A percentile compares a stretch with the other conserved stretches of the same genome.
Evolutionary conservation across 1,140 invertebrate genomes (phyloP).

Genomic region (Pseudoatta argentina): DNA sequence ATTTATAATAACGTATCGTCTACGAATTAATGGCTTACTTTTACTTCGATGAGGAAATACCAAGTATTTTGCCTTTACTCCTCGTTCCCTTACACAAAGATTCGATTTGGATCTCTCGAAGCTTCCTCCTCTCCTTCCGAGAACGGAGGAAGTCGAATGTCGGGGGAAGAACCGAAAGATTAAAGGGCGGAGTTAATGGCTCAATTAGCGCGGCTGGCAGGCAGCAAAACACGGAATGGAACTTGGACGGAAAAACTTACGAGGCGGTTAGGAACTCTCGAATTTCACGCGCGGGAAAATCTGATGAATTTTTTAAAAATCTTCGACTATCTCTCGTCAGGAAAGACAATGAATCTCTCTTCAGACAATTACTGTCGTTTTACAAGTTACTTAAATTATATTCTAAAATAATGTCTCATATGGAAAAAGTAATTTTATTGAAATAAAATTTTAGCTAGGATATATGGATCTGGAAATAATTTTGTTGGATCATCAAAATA

Average conservation of each 20-base stretch:
- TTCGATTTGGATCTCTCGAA: conserved; percentile 52
- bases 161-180: conserved; percentile 67
- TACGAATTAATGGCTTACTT: conserved; percentile 11
- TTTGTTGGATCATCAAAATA: no score
- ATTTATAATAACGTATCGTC: not conserved
- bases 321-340: not conserved
- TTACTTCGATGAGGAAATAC: not conserved
- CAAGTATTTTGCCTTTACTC: conserved; percentile 12
- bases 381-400: not conserved
- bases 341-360: not conserved
- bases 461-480: no score
- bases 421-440: no score
- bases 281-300: conserved; percentile 40
- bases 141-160: conserved; percentile 73
- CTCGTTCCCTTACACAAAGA: conserved; percentile 4
- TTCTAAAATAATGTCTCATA: not conserved
- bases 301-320: not conserved
- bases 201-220: conserved; percentile 71
- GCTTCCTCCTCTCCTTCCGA: conserved; percentile 52
- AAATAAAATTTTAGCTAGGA: no score
- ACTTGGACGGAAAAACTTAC: conserved; percentile 63
- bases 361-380: not conserved
- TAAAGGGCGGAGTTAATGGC: conserved; percentile 74
- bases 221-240: conserved; percentile 56
- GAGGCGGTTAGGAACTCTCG: conserved; percentile 41